Percentiles rank a stretch among this genome's conserved stretches.
phyloP scores from a whole-genome alignment of 1,140 invertebrate genomes.

The Mya arenaria region DNA sequence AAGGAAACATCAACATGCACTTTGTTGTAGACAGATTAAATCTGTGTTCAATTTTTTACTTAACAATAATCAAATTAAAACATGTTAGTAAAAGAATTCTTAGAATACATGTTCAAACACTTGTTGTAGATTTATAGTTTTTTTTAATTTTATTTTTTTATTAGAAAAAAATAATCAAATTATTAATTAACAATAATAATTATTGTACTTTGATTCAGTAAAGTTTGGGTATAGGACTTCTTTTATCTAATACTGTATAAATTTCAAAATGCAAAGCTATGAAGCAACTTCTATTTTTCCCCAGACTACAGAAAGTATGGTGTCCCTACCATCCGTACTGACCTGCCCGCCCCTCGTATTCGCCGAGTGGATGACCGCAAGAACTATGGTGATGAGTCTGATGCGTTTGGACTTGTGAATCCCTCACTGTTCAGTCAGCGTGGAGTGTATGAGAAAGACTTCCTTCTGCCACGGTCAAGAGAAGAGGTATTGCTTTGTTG shows the following conservation, averaged over 20 bases:
- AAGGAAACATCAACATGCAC: no score
- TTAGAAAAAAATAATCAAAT: neutral
- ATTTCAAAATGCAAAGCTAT: neutral
- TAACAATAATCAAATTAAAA: no score
- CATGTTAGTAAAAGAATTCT: no score
- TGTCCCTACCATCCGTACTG: constrained; percentile 78
- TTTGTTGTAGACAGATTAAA: no score
- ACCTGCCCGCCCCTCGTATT: constrained; percentile 76
- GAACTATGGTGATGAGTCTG: constrained; percentile 79
- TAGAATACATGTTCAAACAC: no score
- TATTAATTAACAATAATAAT: neutral
- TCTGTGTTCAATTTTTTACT: no score
- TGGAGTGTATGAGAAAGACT: constrained; percentile 79
- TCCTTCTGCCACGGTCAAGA: constrained; percentile 74
- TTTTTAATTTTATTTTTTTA: no score
- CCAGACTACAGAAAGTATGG: constrained; percentile 79
- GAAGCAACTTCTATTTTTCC: constrained; percentile 36
- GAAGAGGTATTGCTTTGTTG: no score
- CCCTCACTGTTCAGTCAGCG: constrained; percentile 77
- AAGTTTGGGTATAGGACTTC: neutral
- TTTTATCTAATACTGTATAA: neutral
- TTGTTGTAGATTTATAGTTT: no score
- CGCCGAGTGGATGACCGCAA: constrained; percentile 74
- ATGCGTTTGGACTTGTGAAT: constrained; percentile 76
- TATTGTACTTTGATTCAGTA: neutral